These are phyloP conservation scores for Meloidogyne exigua DNA, from an alignment of 1,140 invertebrate species.

Conservation along the genomic window DNA sequence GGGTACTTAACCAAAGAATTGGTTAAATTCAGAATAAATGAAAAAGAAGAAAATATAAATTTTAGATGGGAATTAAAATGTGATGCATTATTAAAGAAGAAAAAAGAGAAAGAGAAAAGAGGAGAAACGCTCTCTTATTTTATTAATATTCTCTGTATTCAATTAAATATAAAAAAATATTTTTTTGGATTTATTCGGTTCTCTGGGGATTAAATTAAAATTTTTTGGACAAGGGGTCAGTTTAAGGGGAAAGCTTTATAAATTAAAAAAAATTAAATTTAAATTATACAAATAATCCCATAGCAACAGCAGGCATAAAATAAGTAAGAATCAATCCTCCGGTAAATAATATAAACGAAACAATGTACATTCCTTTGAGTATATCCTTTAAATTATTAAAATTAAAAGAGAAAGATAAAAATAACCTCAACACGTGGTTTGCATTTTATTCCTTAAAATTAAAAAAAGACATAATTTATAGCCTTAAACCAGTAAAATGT, in stretches of 20 bases:
- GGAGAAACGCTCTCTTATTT: no score
- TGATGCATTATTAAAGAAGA: background rate
- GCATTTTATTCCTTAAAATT: background rate
- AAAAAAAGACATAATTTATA: background rate
- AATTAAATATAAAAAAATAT: no score
- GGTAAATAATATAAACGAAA: background rate
- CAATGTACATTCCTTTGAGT: background rate
- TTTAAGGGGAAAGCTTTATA: no score
- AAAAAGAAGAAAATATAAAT: background rate
- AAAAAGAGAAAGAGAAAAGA: no score
- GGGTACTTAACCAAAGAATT: no score
- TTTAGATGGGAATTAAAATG: background rate
- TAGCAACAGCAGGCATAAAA: background rate
- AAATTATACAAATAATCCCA: background rate
- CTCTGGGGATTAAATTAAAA: no score
- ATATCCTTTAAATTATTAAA: background rate
- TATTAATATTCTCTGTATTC: no score
- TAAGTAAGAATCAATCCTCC: background rate
- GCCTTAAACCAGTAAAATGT: slow-evolving; percentile 33
- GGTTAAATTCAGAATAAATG: background rate
- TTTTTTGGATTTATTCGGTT: no score
- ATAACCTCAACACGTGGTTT: background rate
- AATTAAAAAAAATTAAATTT: background rate
- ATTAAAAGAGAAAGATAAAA: no score
- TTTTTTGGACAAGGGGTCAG: no score